Conservation (phyloP, 2,113 vertebrate species). For the Sclerurus mexicanus region DNA sequence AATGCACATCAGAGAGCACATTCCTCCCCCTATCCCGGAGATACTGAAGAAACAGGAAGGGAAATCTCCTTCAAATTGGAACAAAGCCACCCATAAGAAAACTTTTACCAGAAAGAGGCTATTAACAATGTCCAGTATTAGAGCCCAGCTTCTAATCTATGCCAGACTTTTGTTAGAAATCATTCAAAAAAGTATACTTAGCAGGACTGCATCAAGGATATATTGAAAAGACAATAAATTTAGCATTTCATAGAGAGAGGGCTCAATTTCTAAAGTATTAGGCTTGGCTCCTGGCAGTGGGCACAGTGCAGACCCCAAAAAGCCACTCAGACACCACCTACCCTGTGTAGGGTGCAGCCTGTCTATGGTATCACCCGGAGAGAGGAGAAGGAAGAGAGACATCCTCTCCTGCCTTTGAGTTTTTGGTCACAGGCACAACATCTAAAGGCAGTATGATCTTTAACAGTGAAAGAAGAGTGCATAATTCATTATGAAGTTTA, state of each 20-base stretch:
- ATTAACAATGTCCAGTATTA: neutral
- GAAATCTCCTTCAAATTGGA: neutral
- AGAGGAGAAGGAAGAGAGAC: neutral
- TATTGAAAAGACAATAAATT: neutral
- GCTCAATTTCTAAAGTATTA: neutral
- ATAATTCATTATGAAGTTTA: neutral
- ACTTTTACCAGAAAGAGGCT: neutral
- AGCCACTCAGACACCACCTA: neutral
- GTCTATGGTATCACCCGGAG: neutral
- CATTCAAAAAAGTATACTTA: neutral
- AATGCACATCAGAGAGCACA: neutral
- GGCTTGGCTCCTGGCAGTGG: neutral
- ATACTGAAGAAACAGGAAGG: neutral
- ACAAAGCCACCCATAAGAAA: neutral
- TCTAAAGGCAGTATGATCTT: neutral
- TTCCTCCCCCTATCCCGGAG: neutral
- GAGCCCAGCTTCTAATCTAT: neutral
- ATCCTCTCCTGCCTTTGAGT: accelerated
- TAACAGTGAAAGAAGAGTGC: neutral
- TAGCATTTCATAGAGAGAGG: neutral
- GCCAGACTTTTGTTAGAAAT: neutral
- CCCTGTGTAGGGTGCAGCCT: neutral
- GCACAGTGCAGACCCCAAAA: neutral
- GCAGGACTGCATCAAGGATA: neutral
- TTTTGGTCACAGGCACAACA: neutral